Evolutionary conservation across 2,113 vertebrate species (phyloP).

Genomic region (Mugil cephalus): DNA sequence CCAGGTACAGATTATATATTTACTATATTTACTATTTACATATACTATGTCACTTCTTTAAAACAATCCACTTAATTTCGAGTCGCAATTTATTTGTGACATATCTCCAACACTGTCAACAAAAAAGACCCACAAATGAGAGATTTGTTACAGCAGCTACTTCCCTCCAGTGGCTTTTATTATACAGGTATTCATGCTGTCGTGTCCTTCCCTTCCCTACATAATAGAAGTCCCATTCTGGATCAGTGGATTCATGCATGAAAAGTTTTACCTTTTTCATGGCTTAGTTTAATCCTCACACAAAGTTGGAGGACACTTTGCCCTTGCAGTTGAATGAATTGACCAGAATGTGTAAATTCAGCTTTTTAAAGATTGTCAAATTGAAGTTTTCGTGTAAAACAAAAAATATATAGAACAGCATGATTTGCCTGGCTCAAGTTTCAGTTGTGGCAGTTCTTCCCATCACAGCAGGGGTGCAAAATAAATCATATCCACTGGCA

Average conservation of each 20-base stretch:
- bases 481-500: constrained; percentile 53
- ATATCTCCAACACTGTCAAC: not conserved
- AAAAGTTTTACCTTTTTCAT: constrained; percentile 33
- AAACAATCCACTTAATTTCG: too few relatives aligned
- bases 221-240: constrained; percentile 4
- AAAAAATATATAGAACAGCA: not conserved
- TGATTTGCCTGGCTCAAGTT: constrained; percentile 28
- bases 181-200: not conserved
- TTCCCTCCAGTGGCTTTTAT: not conserved
- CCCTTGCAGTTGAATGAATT: constrained; percentile 35
- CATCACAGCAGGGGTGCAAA: constrained; percentile 43
- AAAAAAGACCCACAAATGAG: not conserved
- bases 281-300: constrained; percentile 30
- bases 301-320: constrained; percentile 32
- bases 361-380: constrained; percentile 23
- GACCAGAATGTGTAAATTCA: constrained; percentile 16
- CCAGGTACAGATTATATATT: too few relatives aligned
- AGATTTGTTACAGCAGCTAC: not conserved
- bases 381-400: constrained; percentile 20
- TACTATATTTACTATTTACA: too few relatives aligned
- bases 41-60: too few relatives aligned
- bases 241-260: constrained; percentile 20
- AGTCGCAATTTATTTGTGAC: not conserved
- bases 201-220: constrained; percentile 17
- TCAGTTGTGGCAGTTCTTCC: constrained; percentile 11